These are phyloP conservation scores for Podocnemis expansa DNA, from an alignment of 2,113 vertebrate genomes.

Conservation along the genomic window DNA sequence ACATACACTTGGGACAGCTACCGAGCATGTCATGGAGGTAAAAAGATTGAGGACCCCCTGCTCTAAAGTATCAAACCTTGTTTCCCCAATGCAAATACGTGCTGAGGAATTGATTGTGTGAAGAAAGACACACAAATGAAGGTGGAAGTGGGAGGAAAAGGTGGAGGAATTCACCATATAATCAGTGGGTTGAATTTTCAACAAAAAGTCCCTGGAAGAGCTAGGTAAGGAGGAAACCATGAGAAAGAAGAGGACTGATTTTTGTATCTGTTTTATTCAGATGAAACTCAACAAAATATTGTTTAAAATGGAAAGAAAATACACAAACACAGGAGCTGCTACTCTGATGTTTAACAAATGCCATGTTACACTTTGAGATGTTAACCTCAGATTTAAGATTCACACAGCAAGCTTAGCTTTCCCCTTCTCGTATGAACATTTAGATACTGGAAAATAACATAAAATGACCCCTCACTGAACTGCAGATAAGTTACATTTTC, in stretches of 20 bases:
- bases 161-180: not conserved
- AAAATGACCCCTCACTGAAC: not conserved
- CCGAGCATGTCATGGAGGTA: no score
- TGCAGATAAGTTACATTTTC: not conserved
- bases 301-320: not conserved
- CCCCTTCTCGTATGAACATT: not conserved
- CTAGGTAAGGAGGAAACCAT: not conserved
- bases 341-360: not conserved
- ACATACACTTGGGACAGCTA: no score
- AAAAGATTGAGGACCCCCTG: no score
- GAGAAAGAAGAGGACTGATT: not conserved
- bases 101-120: not conserved
- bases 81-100: not conserved
- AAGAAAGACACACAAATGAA: not conserved
- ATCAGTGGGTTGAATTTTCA: not conserved
- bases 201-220: not conserved
- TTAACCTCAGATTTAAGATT: not conserved
- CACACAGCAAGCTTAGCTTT: not conserved
- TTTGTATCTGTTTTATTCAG: not conserved
- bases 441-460: not conserved
- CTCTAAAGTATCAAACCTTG: not conserved
- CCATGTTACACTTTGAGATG: not conserved
- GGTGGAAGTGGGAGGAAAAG: not conserved
- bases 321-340: not conserved
- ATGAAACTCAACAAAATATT: not conserved